Conservation (phyloP, 2,888 invertebrate genomes). For the Andrena flavipes region DNA sequence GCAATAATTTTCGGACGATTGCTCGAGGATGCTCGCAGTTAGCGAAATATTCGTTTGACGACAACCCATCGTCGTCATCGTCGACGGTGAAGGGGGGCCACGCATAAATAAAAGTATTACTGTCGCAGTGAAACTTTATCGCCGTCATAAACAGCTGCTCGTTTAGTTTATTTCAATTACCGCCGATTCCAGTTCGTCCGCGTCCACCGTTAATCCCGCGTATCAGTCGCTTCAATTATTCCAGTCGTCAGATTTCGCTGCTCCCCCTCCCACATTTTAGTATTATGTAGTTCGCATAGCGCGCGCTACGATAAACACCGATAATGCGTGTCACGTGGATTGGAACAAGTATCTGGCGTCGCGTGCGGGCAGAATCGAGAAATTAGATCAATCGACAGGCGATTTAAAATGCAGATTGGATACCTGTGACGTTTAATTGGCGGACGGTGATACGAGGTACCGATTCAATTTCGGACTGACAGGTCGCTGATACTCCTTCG, state of each 20-base stretch:
- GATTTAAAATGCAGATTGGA: constrained; percentile 10
- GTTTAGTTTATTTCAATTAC: constrained; percentile 67
- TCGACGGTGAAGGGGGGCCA: neutral
- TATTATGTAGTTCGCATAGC: constrained; percentile 28
- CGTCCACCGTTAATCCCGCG: constrained; percentile 57
- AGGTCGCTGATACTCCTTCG: neutral
- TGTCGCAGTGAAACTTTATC: constrained; percentile 65
- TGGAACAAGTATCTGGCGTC: constrained; percentile 2
- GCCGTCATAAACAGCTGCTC: constrained; percentile 50
- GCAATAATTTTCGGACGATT: constrained; percentile 13
- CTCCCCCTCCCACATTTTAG: neutral
- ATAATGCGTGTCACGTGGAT: constrained; percentile 36
- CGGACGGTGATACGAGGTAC: neutral
- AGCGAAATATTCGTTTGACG: constrained; percentile 51
- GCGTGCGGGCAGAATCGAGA: constrained; percentile 25
- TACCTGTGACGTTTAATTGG: constrained; percentile 1
- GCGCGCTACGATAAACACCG: constrained; percentile 20
- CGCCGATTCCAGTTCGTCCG: constrained; percentile 51
- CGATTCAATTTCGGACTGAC: neutral
- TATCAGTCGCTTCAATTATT: constrained; percentile 52
- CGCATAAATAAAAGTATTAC: constrained; percentile 65
- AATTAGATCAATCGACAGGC: constrained; percentile 15
- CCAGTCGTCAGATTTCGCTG: constrained; percentile 22
- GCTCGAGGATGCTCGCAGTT: constrained; percentile 42
- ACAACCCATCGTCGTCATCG: constrained; percentile 5